phyloP scores from a whole-genome alignment of 2,888 invertebrate species.

The Chymomyza fuscimana region DNA sequence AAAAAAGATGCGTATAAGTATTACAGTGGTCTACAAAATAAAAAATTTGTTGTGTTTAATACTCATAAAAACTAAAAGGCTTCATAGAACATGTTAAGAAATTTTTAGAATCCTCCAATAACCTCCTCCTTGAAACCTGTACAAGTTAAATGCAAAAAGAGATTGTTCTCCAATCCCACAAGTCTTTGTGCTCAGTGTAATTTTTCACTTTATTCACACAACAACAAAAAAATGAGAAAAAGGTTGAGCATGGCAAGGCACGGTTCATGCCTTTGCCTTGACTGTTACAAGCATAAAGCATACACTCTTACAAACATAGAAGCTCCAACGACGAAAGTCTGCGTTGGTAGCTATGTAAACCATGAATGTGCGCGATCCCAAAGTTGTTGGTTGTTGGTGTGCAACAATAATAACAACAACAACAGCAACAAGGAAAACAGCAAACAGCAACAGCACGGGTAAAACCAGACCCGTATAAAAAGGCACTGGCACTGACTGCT shows the following conservation, averaged over 20 bases:
- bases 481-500: constrained; percentile 7
- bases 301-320: constrained; percentile 53
- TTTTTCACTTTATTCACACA: constrained; percentile 60
- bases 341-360: constrained; percentile 63
- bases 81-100: too few species aligned
- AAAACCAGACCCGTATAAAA: constrained; percentile 10
- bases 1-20: too few species aligned
- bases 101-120: too few species aligned
- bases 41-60: too few species aligned
- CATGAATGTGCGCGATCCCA: constrained; percentile 55
- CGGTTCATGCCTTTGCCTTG: constrained; percentile 62
- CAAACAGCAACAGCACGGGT: constrained; percentile 32
- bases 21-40: too few species aligned
- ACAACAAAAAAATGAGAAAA: constrained; percentile 21
- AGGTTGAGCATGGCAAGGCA: constrained; percentile 20
- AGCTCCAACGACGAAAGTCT: constrained; percentile 33
- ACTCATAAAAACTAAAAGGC: too few species aligned
- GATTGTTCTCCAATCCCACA: too few species aligned
- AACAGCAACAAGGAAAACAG: constrained; percentile 49
- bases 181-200: constrained; percentile 48
- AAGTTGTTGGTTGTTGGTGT: constrained; percentile 61
- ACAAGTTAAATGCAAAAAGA: too few species aligned
- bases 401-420: constrained; percentile 3
- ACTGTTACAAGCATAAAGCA: constrained; percentile 45
- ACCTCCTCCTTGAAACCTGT: too few species aligned